Conservation (phyloP, 2,888 invertebrate genomes). For the Drosophila meridionalis region DNA sequence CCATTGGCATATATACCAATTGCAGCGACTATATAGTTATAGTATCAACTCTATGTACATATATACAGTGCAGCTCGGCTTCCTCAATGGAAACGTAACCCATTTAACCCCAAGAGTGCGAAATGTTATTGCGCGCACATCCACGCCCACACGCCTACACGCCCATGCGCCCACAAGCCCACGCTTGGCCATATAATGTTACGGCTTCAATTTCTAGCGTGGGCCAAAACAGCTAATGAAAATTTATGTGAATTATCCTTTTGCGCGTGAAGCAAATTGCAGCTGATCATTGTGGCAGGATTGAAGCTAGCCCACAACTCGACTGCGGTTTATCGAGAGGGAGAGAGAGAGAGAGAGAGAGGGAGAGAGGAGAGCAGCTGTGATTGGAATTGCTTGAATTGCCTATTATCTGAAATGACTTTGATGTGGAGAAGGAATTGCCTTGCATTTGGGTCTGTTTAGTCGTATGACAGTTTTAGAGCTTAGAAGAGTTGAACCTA, state of each 20-base stretch:
- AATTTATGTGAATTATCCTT: constrained; percentile 54
- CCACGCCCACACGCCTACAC: not conserved
- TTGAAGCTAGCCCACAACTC: not conserved
- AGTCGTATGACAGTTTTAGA: not conserved
- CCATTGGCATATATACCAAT: constrained; percentile 63
- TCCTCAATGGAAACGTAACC: constrained; percentile 54
- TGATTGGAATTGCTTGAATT: not conserved
- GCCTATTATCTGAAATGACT: constrained; percentile 1
- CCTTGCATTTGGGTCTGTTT: not conserved
- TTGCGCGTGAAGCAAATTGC: constrained; percentile 45
- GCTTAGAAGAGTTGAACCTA: too few relatives aligned
- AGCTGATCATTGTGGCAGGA: constrained; percentile 39
- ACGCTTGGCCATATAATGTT: constrained; percentile 17
- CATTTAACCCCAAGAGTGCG: constrained; percentile 32
- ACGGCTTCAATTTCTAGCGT: constrained; percentile 40
- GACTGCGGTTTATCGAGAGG: not conserved
- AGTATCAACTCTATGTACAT: not conserved
- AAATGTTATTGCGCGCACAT: constrained; percentile 20
- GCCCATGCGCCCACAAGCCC: not conserved
- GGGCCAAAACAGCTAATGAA: constrained; percentile 51
- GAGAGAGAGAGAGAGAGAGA: not conserved
- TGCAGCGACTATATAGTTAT: constrained; percentile 13
- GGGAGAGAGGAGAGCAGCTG: not conserved
- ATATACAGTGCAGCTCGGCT: constrained; percentile 37
- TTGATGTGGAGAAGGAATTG: not conserved